Evolutionary conservation across 2,888 invertebrate species (phyloP).

Genomic region (Scaptomyza flava): DNA sequence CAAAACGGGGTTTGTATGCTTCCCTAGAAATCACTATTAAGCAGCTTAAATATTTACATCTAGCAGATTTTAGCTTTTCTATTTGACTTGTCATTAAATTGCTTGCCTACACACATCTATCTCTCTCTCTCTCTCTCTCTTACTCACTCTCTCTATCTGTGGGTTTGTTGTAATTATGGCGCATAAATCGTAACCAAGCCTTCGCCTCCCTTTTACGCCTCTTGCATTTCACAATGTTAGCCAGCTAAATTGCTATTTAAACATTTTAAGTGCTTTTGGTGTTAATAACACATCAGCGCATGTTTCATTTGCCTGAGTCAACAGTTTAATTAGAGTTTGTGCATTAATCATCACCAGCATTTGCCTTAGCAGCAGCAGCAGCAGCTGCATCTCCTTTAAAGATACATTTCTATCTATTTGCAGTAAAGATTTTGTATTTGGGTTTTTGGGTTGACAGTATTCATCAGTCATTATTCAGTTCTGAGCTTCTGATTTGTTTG

Average conservation of each 20-base stretch:
- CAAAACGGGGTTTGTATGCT: background rate
- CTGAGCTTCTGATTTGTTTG: constrained; percentile 20
- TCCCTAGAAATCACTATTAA: constrained; percentile 38
- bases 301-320: constrained; percentile 75
- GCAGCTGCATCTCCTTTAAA: constrained; percentile 7
- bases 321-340: constrained; percentile 73
- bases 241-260: constrained; percentile 61
- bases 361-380: constrained; percentile 15
- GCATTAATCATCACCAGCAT: constrained; percentile 59
- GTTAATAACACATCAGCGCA: constrained; percentile 73
- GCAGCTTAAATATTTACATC: constrained; percentile 56
- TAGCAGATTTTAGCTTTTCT: constrained; percentile 39
- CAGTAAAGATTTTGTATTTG: constrained; percentile 25
- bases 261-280: constrained; percentile 73
- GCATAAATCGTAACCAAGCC: constrained; percentile 22
- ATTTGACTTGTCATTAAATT: constrained; percentile 59
- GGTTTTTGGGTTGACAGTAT: constrained; percentile 6
- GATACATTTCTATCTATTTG: constrained; percentile 30
- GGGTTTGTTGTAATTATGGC: constrained; percentile 34
- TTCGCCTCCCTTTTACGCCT: background rate
- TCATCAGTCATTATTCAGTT: constrained; percentile 2
- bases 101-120: constrained; percentile 18
- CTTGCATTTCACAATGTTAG: constrained; percentile 12
- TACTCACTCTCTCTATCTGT: background rate
- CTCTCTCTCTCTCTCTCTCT: background rate